Evolutionary conservation across 2,888 invertebrate species (phyloP).

Genomic region (Exephanes ischioxanthus): DNA sequence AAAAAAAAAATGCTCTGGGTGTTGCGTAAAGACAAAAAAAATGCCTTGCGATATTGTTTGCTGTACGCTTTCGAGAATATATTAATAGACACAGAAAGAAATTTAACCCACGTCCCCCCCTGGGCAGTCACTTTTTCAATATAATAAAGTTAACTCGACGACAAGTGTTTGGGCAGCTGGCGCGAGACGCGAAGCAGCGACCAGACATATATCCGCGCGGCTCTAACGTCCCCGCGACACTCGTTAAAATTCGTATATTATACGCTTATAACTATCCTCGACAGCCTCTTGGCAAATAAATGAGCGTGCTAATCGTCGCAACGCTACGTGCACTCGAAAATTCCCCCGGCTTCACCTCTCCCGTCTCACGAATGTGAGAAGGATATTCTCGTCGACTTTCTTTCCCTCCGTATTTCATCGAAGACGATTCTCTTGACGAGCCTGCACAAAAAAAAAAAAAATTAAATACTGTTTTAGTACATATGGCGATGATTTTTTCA

Average conservation of each 20-base stretch:
- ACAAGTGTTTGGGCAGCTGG: constrained; percentile 58
- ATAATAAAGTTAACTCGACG: constrained; percentile 44
- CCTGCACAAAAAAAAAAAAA: background rate
- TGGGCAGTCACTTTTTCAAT: constrained; percentile 32
- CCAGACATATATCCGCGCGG: constrained; percentile 6
- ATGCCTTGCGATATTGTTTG: background rate
- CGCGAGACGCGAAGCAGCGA: constrained; percentile 13
- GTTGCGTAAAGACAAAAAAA: background rate
- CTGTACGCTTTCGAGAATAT: background rate
- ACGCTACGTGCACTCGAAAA: constrained; percentile 17
- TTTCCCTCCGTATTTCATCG: constrained; percentile 9
- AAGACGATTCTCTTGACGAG: constrained; percentile 20
- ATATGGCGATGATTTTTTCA: constrained; percentile 75
- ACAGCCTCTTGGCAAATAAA: constrained; percentile 14
- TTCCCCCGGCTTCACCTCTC: background rate
- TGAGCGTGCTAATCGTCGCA: constrained; percentile 15
- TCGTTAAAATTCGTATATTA: background rate
- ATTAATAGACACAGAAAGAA: background rate
- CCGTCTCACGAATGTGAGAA: background rate
- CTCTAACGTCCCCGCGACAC: background rate
- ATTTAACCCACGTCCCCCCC: background rate
- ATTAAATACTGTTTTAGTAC: constrained; percentile 22
- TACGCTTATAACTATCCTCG: constrained; percentile 18
- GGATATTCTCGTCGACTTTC: background rate
- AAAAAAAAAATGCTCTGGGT: background rate